Evolutionary conservation across 1,140 invertebrate species (phyloP).

Genomic region (Triops longicaudatus): DNA sequence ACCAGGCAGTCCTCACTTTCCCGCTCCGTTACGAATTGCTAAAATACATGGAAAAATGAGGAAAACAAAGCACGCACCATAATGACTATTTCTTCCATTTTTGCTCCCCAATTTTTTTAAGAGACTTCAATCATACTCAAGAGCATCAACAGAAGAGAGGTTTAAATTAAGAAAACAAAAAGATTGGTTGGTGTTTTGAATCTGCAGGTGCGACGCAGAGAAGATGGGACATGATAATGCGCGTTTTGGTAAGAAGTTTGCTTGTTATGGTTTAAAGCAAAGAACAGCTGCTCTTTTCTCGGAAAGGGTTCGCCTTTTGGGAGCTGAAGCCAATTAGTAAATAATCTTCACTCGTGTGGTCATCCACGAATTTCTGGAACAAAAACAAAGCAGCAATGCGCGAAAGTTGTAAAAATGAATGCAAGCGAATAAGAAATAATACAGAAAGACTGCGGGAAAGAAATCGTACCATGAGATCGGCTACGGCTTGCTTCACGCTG

Average conservation of each 20-base stretch:
- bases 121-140: not conserved
- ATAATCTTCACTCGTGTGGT: constrained; percentile 89
- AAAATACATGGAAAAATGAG: not conserved
- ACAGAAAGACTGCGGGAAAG: not conserved
- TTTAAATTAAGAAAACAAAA: not conserved
- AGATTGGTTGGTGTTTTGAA: not conserved
- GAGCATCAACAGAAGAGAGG: not conserved
- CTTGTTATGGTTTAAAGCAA: constrained; percentile 54
- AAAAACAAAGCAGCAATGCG: constrained; percentile 17
- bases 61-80: not conserved
- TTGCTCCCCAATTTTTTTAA: not conserved
- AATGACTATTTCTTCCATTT: not conserved
- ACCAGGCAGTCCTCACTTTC: not conserved
- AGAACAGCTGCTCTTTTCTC: constrained; percentile 87
- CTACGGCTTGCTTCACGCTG: constrained; percentile 76
- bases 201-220: constrained; percentile 13
- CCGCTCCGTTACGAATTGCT: not conserved
- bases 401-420: constrained; percentile 27
- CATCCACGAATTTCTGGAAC: constrained; percentile 67
- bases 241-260: not conserved
- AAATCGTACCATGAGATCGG: constrained; percentile 65
- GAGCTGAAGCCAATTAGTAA: constrained; percentile 90
- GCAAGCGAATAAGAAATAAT: not conserved
- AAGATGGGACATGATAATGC: not conserved
- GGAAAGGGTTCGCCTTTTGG: constrained; percentile 94